Evolutionary conservation across 2,888 invertebrate genomes (phyloP), one percentile per base, ranked within the genome.

Genomic region (Stictocephala bisonia): DNA sequence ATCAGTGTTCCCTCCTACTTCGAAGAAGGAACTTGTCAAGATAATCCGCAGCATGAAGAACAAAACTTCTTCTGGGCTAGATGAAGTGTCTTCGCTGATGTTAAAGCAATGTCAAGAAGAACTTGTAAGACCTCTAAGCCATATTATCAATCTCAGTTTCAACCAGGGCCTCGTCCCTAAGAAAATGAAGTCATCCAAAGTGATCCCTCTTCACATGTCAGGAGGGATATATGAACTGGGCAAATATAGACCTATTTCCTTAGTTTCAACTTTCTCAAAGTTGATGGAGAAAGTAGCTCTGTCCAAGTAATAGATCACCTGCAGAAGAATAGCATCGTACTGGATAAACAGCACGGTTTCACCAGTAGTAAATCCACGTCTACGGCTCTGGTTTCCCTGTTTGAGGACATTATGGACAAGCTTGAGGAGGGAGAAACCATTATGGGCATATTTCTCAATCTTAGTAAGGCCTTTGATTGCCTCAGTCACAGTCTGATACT

Each of bases 191-290:
- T 13, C 29, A 15, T 56, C 56, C 15, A 56, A 56, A 27, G 58
- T 58, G 2, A 20, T 58, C 20, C 35, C 58, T 9, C 35, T 58
- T 15, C 35, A 58, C 35, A 58, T 35, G 20, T 7, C 2, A 20
- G 58, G 58, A 20, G 35, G 35, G 20, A 31, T 6, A 58, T 4
- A 18, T 20, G 58, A 58, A 35, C 22, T 58, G 35, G 35, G 58
- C 20, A 58, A 58, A 9, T 58, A 35, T 20, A 58, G 58, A 35
- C 58, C 58, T 11, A 58, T 58, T 58, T 58, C 56, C 6, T 20
- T 58, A 18, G 58, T 56, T 7, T 56, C 56, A 27, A 56, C 56
- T n/a, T 56, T 56, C 15, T 56, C 56, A 3, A 50, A 50, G 50
- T 15, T 50, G 44, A n/a, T 56, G 27, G 56, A 56, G 15, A 56